Evolutionary conservation across 1,140 invertebrate species (phyloP).

Genomic region (Himalopsyche phryganea): DNA sequence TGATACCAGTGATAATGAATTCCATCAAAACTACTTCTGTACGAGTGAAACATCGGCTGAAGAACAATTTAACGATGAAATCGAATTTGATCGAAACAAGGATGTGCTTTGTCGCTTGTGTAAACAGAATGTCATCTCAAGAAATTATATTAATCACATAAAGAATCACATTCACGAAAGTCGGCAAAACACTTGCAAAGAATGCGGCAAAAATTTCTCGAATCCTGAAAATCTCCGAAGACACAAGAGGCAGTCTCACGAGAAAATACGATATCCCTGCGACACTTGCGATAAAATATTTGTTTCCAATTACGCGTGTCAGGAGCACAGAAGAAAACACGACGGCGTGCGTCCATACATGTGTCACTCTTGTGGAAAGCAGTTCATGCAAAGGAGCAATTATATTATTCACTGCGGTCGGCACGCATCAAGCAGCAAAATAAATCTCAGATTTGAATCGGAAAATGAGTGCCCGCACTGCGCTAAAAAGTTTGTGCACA

Average conservation of each 20-base stretch:
- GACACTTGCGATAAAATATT: constrained; percentile 26
- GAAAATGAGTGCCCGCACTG: constrained; percentile 26
- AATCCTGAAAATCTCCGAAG: constrained; percentile 43
- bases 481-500: constrained; percentile 30
- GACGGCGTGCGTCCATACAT: constrained; percentile 64
- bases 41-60: no score
- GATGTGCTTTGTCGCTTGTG: constrained; percentile 36
- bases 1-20: no score
- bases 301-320: constrained; percentile 23
- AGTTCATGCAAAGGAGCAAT: constrained; percentile 58
- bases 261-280: constrained; percentile 45
- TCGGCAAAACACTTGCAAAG: constrained; percentile 57
- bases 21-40: no score
- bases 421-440: constrained; percentile 31
- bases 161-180: constrained; percentile 50
- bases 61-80: no score
- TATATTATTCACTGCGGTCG: constrained; percentile 55
- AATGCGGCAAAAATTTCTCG: constrained; percentile 49
- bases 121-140: constrained; percentile 41
- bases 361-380: constrained; percentile 59
- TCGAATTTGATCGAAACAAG: no score
- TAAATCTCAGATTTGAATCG: constrained; percentile 13
- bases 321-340: constrained; percentile 62
- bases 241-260: constrained; percentile 39
- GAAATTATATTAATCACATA: constrained; percentile 40